Conservation (phyloP, 2,797 vertebrate genomes). For the Chlorospingus semifuscus region DNA sequence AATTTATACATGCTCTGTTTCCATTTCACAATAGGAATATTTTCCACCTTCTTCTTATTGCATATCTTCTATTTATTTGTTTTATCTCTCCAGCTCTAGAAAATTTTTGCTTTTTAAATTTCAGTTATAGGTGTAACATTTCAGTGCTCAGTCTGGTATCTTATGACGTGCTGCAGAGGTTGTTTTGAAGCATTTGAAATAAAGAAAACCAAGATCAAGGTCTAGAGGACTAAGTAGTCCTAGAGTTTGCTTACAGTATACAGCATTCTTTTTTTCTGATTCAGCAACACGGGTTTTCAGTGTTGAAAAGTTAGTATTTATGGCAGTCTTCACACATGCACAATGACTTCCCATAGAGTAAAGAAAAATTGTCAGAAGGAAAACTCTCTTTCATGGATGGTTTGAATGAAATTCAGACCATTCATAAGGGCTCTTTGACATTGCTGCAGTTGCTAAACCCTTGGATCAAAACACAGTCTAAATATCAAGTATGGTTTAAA, state of each 20-base stretch:
- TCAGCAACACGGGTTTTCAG: background rate
- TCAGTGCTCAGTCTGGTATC: background rate
- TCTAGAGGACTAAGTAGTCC: background rate
- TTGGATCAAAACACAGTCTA: conserved; percentile 38
- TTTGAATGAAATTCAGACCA: conserved; percentile 38
- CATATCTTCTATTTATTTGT: conserved; percentile 26
- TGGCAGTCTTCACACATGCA: background rate
- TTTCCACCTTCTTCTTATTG: background rate
- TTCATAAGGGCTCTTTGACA: background rate
- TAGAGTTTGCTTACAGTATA: background rate
- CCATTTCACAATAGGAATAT: background rate
- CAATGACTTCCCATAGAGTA: conserved; percentile 18
- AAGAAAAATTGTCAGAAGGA: conserved; percentile 37
- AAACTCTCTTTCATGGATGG: background rate
- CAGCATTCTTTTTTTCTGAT: background rate
- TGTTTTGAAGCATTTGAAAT: conserved; percentile 14
- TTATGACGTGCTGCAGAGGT: background rate
- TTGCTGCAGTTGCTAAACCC: conserved; percentile 22
- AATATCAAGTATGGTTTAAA: conserved; percentile 1
- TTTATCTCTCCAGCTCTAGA: conserved; percentile 19
- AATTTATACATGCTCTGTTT: background rate
- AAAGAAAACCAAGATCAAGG: background rate
- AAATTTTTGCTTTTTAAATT: conserved; percentile 10
- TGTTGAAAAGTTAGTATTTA: conserved; percentile 4
- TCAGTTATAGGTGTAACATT: background rate